A percentile compares a stretch with the other conserved stretches of the same genome.
phyloP scores from a whole-genome alignment of 2,113 vertebrate species.

The Indicator maculatus region DNA sequence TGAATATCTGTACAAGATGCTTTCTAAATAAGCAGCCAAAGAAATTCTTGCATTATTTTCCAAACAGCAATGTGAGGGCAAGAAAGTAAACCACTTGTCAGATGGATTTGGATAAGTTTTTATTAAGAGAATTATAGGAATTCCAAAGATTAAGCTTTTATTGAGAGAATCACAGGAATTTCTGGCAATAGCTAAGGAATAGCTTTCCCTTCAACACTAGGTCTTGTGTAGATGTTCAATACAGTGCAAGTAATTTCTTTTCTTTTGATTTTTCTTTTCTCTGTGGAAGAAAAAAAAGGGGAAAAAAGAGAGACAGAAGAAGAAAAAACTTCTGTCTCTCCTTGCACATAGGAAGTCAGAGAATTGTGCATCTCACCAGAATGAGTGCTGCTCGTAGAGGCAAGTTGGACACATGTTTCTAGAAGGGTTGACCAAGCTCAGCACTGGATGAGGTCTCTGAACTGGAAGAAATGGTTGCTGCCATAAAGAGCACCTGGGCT shows the following conservation, averaged over 20 bases:
- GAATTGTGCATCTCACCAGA: neutral
- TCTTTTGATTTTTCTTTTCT: neutral
- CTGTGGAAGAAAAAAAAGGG: rapidly evolving
- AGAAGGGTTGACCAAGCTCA: neutral
- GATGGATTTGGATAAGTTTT: neutral
- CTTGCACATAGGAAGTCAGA: neutral
- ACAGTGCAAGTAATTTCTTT: neutral
- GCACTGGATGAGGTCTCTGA: neutral
- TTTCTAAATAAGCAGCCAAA: neutral
- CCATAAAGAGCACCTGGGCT: rapidly evolving
- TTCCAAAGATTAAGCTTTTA: no score
- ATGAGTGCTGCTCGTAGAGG: neutral
- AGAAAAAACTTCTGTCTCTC: neutral
- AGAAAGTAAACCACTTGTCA: neutral
- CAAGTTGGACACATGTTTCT: neutral
- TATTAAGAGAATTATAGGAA: neutral
- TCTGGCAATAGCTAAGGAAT: neutral
- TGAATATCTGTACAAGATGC: neutral
- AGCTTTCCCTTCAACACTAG: no score
- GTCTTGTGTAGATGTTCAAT: neutral
- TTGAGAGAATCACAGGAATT: no score
- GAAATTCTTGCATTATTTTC: neutral
- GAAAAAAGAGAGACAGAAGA: no score
- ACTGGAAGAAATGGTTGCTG: neutral
- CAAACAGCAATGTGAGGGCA: neutral